Percentiles rank a stretch among this genome's conserved stretches.
phyloP scores from a whole-genome alignment of 2,113 vertebrate species.

The Turdus rufiventris region DNA sequence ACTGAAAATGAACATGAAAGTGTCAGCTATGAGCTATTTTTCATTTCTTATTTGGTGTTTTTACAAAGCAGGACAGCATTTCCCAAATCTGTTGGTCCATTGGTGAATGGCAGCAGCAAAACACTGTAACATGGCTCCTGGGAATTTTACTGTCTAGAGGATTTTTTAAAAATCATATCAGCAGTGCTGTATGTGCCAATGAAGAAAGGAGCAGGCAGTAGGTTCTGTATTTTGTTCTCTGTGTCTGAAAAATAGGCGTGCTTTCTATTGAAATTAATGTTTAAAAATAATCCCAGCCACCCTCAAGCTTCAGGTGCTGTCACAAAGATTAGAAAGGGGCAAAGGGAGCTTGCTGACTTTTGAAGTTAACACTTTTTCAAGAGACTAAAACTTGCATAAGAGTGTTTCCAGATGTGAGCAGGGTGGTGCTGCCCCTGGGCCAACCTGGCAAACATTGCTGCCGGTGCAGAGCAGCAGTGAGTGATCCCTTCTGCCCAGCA shows the following conservation, averaged over 20 bases:
- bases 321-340: not conserved
- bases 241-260: not conserved
- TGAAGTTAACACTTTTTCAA: not conserved
- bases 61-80: not conserved
- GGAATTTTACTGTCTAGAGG: not conserved
- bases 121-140: not conserved
- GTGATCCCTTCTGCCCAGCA: not conserved
- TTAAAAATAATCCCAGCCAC: not conserved
- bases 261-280: not conserved
- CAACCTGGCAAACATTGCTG: not conserved
- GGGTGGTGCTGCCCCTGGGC: not conserved
- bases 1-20: not conserved
- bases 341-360: not conserved
- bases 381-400: fast-evolving
- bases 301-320: not conserved
- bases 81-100: not conserved
- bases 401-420: not conserved
- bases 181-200: not conserved
- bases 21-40: not conserved
- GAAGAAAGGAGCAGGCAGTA: not conserved
- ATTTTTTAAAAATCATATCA: not conserved
- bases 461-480: not conserved
- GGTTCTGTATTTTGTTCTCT: not conserved
- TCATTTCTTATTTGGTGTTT: not conserved
- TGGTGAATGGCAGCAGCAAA: not conserved